Evolutionary conservation across 2,113 vertebrate genomes (phyloP).

Genomic region (Stomatorhinus ivindoensis): DNA sequence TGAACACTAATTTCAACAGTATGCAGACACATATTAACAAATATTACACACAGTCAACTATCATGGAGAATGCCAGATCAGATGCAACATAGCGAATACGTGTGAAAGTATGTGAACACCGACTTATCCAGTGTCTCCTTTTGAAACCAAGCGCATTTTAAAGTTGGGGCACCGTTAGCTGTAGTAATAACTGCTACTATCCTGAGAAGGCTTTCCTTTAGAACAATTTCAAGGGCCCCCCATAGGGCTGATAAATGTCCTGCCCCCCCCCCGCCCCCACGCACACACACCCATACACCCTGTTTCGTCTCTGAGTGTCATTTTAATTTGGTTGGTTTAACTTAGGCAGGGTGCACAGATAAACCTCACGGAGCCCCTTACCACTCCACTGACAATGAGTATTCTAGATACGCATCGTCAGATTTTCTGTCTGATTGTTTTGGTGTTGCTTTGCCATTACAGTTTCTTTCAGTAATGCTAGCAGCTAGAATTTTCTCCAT

Average conservation of each 20-base stretch:
- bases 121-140: not conserved
- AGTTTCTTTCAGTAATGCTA: not conserved
- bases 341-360: not conserved
- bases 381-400: not conserved
- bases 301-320: not conserved
- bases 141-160: not conserved
- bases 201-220: not conserved
- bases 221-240: not conserved
- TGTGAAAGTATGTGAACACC: not conserved
- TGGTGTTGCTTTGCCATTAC: not conserved
- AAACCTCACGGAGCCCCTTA: not conserved
- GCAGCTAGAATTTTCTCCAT: not conserved
- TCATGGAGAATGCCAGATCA: not conserved
- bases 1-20: not conserved
- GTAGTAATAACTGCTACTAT: not conserved
- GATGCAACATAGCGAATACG: not conserved
- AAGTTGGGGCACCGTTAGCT: not conserved
- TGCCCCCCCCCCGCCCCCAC: not conserved
- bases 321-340: not conserved
- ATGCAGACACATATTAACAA: not conserved
- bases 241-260: not conserved
- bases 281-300: not conserved
- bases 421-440: not conserved
- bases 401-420: not conserved
- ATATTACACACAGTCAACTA: not conserved